These are phyloP conservation scores for Leucophenga varia DNA, from an alignment of 1,140 invertebrate genomes.

Conservation along the genomic window DNA sequence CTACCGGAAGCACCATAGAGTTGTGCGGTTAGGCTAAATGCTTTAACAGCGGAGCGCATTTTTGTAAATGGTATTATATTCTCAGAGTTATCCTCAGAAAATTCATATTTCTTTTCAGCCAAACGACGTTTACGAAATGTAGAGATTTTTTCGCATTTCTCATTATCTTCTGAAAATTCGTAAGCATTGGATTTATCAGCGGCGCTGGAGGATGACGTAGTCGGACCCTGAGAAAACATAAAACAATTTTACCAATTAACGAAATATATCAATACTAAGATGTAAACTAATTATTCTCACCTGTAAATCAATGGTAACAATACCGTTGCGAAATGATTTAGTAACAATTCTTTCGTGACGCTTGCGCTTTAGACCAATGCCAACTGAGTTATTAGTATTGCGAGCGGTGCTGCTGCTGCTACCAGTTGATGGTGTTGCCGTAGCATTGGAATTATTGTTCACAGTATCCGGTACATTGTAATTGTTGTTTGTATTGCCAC, in stretches of 20 bases:
- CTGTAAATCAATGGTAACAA: constrained; percentile 47
- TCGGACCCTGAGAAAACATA: constrained; percentile 22
- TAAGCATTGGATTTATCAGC: constrained; percentile 67
- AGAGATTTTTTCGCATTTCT: constrained; percentile 80
- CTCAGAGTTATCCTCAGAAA: constrained; percentile 82
- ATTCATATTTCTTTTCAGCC: constrained; percentile 90
- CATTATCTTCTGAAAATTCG: constrained; percentile 80
- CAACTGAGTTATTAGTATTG: constrained; percentile 17
- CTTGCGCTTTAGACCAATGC: constrained; percentile 31
- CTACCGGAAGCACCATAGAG: constrained; percentile 24
- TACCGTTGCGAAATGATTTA: constrained; percentile 48
- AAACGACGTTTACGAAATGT: constrained; percentile 76
- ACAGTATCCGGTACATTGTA: too few species aligned
- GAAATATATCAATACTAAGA: neutral
- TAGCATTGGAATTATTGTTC: too few species aligned
- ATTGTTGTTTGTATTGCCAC: too few species aligned
- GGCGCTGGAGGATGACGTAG: constrained; percentile 27
- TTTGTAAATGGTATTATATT: constrained; percentile 77
- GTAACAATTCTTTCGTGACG: constrained; percentile 49
- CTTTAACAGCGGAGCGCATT: constrained; percentile 38
- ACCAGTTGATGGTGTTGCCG: too few species aligned
- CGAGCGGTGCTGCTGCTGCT: too few species aligned
- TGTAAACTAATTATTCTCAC: constrained; percentile 7
- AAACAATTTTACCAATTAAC: too few species aligned
- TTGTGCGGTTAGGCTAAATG: constrained; percentile 2